Conservation (phyloP, 2,888 invertebrate species). For the Pharmacophagus antenor region DNA sequence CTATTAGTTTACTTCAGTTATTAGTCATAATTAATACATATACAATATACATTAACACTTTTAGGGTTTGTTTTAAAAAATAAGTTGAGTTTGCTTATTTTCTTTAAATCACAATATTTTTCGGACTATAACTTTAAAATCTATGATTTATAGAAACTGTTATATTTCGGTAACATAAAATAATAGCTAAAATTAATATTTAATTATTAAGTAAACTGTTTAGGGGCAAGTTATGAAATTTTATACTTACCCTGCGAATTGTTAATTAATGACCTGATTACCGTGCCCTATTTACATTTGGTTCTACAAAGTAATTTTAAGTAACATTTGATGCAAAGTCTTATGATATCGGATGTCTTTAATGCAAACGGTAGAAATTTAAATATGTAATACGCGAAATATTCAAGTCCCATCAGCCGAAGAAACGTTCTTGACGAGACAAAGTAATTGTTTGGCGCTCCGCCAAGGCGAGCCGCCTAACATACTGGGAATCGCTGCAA, state of each 20-base stretch:
- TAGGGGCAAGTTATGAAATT: not conserved
- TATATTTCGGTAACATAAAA: no score
- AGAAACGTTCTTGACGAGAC: constrained; percentile 67
- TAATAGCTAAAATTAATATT: not conserved
- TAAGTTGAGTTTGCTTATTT: no score
- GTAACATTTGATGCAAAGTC: not conserved
- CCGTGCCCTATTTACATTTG: not conserved
- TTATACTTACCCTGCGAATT: not conserved
- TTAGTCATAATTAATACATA: no score
- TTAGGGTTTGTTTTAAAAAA: no score
- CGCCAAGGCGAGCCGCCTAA: constrained; percentile 49
- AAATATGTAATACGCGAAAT: constrained; percentile 39
- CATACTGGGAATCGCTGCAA: constrained; percentile 38
- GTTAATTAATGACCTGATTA: constrained; percentile 8
- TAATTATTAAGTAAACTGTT: not conserved
- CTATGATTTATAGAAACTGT: no score
- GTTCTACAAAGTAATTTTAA: not conserved
- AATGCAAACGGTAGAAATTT: constrained; percentile 3
- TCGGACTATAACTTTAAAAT: no score
- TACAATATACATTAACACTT: no score
- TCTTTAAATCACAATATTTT: no score
- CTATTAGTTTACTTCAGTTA: no score
- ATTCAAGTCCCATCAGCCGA: constrained; percentile 60
- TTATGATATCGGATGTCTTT: not conserved
- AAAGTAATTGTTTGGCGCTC: constrained; percentile 72